phyloP scores from a whole-genome alignment of 2,888 invertebrate species.

The Actias luna region DNA sequence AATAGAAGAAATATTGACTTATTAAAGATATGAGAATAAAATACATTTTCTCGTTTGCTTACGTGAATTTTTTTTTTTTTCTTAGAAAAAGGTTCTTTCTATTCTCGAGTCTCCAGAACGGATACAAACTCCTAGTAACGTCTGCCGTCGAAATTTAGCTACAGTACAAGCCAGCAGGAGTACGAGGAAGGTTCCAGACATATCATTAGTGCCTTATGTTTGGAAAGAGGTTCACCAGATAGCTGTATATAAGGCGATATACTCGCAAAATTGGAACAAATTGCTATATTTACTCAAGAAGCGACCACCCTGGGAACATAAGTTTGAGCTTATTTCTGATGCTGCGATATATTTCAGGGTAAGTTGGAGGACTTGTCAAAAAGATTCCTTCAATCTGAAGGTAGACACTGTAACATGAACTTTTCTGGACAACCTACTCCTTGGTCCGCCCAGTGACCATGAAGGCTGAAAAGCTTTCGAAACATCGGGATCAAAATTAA shows the following conservation, averaged over 20 bases:
- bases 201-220: constrained; percentile 20
- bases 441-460: too few relatives aligned
- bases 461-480: too few relatives aligned
- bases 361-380: constrained; percentile 29
- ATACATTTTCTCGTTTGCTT: background rate
- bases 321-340: constrained; percentile 28
- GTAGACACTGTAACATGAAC: too few relatives aligned
- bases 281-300: constrained; percentile 58
- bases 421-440: too few relatives aligned
- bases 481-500: too few relatives aligned
- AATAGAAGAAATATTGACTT: too few relatives aligned
- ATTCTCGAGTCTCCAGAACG: constrained; percentile 36
- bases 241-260: constrained; percentile 54
- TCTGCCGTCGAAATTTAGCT: constrained; percentile 48
- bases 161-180: constrained; percentile 43
- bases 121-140: constrained; percentile 28
- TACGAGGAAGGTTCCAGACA: constrained; percentile 24
- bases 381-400: too few relatives aligned
- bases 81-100: constrained; percentile 51
- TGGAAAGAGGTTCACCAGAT: constrained; percentile 39
- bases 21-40: too few relatives aligned
- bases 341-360: constrained; percentile 54
- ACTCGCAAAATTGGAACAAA: constrained; percentile 68
- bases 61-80: constrained; percentile 16
- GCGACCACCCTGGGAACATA: constrained; percentile 56